phyloP scores from a whole-genome alignment of 2,113 vertebrate species.

The Dendrocopos noguchii region DNA sequence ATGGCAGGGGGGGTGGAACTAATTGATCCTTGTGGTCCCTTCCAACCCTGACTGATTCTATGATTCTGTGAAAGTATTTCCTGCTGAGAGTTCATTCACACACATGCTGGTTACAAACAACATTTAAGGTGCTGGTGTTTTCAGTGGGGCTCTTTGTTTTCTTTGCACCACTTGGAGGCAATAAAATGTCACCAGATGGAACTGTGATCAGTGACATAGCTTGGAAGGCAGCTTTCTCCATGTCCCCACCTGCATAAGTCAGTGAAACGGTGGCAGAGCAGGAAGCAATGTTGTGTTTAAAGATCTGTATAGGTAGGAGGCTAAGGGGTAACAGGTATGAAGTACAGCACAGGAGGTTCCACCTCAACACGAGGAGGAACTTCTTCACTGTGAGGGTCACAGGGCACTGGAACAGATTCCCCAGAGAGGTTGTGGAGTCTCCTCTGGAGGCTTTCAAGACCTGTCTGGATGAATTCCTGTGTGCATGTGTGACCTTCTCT shows the following conservation, averaged over 20 bases:
- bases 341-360: no score
- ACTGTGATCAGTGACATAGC: neutral
- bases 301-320: neutral
- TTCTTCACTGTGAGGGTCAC: no score
- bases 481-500: no score
- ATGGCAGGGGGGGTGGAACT: no score
- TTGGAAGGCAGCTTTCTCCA: neutral
- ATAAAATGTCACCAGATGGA: neutral
- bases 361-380: no score
- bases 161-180: constrained; percentile 17
- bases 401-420: no score
- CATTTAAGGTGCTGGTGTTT: neutral
- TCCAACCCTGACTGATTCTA: no score
- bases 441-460: no score
- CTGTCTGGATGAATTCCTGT: no score
- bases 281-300: constrained; percentile 7
- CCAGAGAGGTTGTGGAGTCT: no score
- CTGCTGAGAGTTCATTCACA: neutral
- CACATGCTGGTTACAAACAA: neutral
- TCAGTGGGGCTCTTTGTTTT: constrained; percentile 26
- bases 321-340: no score
- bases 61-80: neutral
- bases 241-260: neutral
- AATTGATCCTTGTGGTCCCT: no score
- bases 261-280: neutral